phyloP scores from a whole-genome alignment of 2,888 invertebrate species.

The Aphidius colemani region DNA sequence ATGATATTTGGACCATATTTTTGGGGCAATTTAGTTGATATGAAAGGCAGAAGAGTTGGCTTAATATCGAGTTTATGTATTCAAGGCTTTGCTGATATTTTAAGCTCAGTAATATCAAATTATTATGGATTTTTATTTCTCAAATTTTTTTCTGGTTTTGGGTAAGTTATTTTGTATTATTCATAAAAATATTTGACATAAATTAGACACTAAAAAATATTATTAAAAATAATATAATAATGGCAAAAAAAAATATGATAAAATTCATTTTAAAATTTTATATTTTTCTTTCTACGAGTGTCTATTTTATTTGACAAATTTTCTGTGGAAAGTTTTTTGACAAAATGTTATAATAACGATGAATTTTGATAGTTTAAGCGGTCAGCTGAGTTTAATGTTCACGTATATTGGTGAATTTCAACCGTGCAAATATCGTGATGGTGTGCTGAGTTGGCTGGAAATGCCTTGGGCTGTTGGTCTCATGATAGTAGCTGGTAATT shows the following conservation, averaged over 20 bases:
- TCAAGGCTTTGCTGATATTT: constrained; percentile 66
- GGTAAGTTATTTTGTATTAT: constrained; percentile 31
- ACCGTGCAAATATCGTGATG: constrained; percentile 75
- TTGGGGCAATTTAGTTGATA: constrained; percentile 74
- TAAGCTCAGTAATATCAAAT: constrained; percentile 65
- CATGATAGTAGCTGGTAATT: constrained; percentile 71
- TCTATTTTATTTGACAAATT: too few relatives aligned
- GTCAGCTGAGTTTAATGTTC: constrained; percentile 79
- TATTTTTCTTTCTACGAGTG: too few relatives aligned
- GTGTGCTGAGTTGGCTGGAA: constrained; percentile 82
- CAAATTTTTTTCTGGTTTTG: constrained; percentile 70
- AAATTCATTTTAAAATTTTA: too few relatives aligned
- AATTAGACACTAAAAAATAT: too few relatives aligned
- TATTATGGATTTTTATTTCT: constrained; percentile 66
- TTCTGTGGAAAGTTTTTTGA: too few relatives aligned
- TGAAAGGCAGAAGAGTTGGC: constrained; percentile 69
- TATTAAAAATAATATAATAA: too few relatives aligned
- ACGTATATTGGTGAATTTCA: constrained; percentile 82
- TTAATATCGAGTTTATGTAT: constrained; percentile 68
- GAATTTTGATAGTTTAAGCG: constrained; percentile 67
- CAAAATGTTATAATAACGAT: too few relatives aligned
- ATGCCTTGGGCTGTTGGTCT: constrained; percentile 80
- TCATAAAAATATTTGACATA: too few relatives aligned
- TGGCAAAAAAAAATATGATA: too few relatives aligned
- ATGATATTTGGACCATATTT: constrained; percentile 74